These are phyloP conservation scores for Gymnodraco acuticeps DNA, from an alignment of 2,797 vertebrate genomes.

Conservation along the genomic window DNA sequence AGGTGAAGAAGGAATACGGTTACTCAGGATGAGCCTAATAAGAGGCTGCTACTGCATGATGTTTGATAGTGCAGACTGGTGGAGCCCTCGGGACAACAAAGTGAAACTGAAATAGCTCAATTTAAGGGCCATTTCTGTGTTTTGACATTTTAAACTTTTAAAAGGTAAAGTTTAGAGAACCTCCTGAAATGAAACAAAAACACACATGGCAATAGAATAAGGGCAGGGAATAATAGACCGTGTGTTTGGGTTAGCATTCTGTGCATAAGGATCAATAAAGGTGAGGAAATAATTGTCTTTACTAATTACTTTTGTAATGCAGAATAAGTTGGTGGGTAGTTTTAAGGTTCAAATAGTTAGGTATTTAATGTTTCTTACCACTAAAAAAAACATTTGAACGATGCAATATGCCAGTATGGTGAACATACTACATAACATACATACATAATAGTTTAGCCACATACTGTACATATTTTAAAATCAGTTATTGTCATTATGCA, in stretches of 20 bases:
- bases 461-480: too few relatives aligned
- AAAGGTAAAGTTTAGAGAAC: not conserved
- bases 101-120: slow-evolving; percentile 15
- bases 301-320: not conserved
- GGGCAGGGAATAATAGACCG: not conserved
- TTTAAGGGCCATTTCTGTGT: not conserved
- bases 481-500: too few relatives aligned
- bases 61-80: not conserved
- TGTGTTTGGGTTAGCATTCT: not conserved
- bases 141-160: slow-evolving; percentile 27
- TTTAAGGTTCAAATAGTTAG: not conserved
- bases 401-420: too few relatives aligned
- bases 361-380: not conserved
- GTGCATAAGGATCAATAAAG: not conserved
- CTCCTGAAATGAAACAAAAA: not conserved
- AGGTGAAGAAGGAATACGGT: slow-evolving; percentile 24
- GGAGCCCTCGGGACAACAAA: slow-evolving; percentile 25
- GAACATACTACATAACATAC: too few relatives aligned
- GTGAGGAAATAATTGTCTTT: too few relatives aligned
- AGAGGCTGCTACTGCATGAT: slow-evolving; percentile 25
- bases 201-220: not conserved
- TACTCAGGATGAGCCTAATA: slow-evolving; percentile 31
- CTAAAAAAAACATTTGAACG: too few relatives aligned
- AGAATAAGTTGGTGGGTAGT: not conserved
- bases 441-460: too few relatives aligned